Conservation (phyloP, 1,140 invertebrate genomes). For the Thaumetopoea pityocampa region DNA sequence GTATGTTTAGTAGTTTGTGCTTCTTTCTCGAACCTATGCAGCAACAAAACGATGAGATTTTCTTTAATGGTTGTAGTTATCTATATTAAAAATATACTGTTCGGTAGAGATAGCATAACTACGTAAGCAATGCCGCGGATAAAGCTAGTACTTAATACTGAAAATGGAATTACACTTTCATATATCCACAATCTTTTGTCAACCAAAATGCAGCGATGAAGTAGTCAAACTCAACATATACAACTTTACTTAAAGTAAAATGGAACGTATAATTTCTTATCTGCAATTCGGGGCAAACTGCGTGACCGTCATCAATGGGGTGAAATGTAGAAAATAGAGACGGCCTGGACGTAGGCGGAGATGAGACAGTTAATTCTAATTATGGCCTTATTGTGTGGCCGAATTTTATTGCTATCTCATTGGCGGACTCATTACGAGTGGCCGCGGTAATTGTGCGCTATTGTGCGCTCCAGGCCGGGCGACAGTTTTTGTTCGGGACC, state of each 20-base stretch:
- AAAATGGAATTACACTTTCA: too few relatives aligned
- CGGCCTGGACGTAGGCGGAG: constrained; percentile 60
- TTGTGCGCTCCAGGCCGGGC: constrained; percentile 41
- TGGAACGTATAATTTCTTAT: not conserved
- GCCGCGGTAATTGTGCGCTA: constrained; percentile 59
- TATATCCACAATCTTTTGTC: too few relatives aligned
- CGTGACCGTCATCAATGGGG: constrained; percentile 50
- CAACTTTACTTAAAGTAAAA: not conserved
- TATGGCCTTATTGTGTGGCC: constrained; percentile 65
- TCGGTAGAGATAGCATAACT: too few relatives aligned
- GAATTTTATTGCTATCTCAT: constrained; percentile 74
- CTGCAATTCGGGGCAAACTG: not conserved
- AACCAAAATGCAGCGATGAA: too few relatives aligned
- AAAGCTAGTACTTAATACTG: too few relatives aligned
- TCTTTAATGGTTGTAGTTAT: too few relatives aligned
- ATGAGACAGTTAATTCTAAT: constrained; percentile 75
- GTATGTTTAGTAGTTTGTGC: too few relatives aligned
- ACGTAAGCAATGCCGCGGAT: too few relatives aligned
- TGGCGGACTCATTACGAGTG: constrained; percentile 57
- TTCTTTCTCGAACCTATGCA: too few relatives aligned
- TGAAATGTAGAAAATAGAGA: constrained; percentile 37
- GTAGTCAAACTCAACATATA: too few relatives aligned
- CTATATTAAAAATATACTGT: too few relatives aligned
- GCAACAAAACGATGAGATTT: too few relatives aligned
- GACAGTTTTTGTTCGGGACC: constrained; percentile 53